A percentile compares a stretch with the other conserved stretches of the same genome.
Conservation (phyloP, 2,797 vertebrate genomes). For the Bovichtus diacanthus region DNA sequence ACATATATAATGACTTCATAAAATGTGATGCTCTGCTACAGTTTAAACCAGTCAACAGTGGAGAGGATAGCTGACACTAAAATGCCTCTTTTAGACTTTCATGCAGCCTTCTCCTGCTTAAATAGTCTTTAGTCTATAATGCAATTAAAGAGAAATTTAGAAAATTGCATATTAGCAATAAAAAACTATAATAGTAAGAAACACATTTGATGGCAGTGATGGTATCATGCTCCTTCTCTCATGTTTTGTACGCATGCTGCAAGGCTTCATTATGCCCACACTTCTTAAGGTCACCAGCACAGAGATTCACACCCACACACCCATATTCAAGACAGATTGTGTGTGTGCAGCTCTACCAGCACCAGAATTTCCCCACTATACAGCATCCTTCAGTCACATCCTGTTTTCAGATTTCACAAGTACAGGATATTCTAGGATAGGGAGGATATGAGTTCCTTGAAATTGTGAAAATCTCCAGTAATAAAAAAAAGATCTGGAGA, state of each 20-base stretch:
- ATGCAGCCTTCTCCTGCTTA: too few relatives aligned
- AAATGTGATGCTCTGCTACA: not conserved
- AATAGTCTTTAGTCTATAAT: too few relatives aligned
- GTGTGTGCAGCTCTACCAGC: conserved; percentile 21
- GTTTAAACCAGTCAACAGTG: too few relatives aligned
- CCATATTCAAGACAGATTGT: conserved; percentile 14
- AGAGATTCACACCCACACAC: conserved; percentile 52
- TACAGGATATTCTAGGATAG: not conserved
- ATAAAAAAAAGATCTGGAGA: not conserved
- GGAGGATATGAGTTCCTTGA: not conserved
- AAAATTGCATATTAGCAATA: not conserved
- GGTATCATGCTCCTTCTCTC: conserved; percentile 1
- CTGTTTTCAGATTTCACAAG: conserved; percentile 23
- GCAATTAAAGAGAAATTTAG: too few relatives aligned
- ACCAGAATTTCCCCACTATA: conserved; percentile 33
- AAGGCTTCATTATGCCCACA: conserved; percentile 41
- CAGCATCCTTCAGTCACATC: conserved; percentile 20
- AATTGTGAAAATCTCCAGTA: not conserved
- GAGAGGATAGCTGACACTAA: too few relatives aligned
- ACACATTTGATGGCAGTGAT: not conserved
- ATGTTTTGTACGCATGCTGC: conserved; percentile 7
- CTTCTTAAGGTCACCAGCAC: conserved; percentile 43
- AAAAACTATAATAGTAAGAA: not conserved
- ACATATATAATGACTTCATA: not conserved
- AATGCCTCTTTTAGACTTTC: not conserved